Conservation (phyloP, 92 coral and sea anemone species). For the Siderastrea siderea region DNA sequence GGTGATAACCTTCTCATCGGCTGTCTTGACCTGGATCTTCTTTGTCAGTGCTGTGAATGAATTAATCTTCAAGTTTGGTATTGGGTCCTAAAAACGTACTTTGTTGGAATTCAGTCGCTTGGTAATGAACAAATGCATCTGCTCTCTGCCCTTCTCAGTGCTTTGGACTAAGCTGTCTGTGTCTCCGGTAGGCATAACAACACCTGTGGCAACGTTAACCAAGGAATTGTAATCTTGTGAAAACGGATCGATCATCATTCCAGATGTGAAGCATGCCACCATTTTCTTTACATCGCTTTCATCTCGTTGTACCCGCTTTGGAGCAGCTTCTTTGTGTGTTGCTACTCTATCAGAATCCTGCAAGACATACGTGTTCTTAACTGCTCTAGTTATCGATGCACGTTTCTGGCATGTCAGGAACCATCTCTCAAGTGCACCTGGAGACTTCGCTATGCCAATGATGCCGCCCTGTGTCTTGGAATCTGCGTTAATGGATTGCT, state of each 20-base stretch:
- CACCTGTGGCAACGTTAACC: slow-evolving; percentile 24
- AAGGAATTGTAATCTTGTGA: background rate
- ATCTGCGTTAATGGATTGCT: slow-evolving; percentile 71
- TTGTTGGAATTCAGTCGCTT: slow-evolving; percentile 18
- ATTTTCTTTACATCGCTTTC: slow-evolving; percentile 17
- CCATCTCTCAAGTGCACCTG: slow-evolving; percentile 72
- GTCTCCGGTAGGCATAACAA: slow-evolving; percentile 31
- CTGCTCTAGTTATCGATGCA: slow-evolving; percentile 60
- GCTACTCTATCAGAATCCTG: background rate
- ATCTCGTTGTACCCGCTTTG: slow-evolving; percentile 20
- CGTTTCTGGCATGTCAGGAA: slow-evolving; percentile 67
- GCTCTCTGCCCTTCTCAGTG: slow-evolving; percentile 23
- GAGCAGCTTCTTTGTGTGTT: slow-evolving; percentile 37
- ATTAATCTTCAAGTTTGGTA: slow-evolving; percentile 17
- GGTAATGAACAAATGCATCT: slow-evolving; percentile 23
- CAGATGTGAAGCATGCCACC: slow-evolving; percentile 24
- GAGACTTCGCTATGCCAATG: slow-evolving; percentile 50
- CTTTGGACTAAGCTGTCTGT: background rate
- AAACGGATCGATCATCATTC: slow-evolving; percentile 37
- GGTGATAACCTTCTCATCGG: slow-evolving; percentile 16
- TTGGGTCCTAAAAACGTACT: slow-evolving; percentile 35
- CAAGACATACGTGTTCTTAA: slow-evolving; percentile 45
- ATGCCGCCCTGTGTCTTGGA: slow-evolving; percentile 65
- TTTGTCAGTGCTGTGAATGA: slow-evolving; percentile 10
- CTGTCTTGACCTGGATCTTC: slow-evolving; percentile 17